Base-by-base conservation (phyloP, 2,113 vertebrate genomes). In the Castor canadensis region DNA sequence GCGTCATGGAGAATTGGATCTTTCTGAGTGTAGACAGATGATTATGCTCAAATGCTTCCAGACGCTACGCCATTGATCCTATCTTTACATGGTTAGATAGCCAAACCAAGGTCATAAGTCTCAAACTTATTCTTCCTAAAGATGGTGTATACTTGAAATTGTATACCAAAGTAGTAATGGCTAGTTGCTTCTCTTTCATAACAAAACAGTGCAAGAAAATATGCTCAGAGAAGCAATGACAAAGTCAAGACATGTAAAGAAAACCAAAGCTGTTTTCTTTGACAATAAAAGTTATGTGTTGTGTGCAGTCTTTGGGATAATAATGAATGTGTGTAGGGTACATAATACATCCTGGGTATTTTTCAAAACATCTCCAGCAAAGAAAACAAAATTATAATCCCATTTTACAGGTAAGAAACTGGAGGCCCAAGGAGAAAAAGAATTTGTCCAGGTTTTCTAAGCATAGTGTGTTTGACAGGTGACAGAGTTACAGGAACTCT, bases 271-370 rank as follows among this genome's bases (percentile, higher is more conserved):
- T 38, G n/a, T n/a, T n/a, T n/a, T n/a, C 26, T 12, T 13, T 72
- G 7, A 38, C 28, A 58, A 32, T 15, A 6, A 15, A 45, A 45
- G 7, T 20, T 43, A 52, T n/a, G 26, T 32, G 72, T 13, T 58
- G 24, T 15, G 1, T 40, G 22, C 3, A 9, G 17, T 10, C 3
- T 5, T 17, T 49, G 22, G 1, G 16, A 38, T 30, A 8, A 38
- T 2, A 13, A 40, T 1, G 32, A 45, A 12, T 6, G 17, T 17
- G 3, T 22, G 11, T 2, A 40, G 32, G 10, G 24, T 1, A 20
- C 40, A 60, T 6, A 15, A 24, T 16, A 19, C 0, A 16, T 28
- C 54, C 1, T 1, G 1, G 8, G n/a, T 15, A 20, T 13, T 40
- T 15, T 60, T 12, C 20, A 38, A 47, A 17, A 71, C 20, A 40